Evolutionary conservation across 2,113 vertebrate species (phyloP).

Genomic region (Grallaria varia): DNA sequence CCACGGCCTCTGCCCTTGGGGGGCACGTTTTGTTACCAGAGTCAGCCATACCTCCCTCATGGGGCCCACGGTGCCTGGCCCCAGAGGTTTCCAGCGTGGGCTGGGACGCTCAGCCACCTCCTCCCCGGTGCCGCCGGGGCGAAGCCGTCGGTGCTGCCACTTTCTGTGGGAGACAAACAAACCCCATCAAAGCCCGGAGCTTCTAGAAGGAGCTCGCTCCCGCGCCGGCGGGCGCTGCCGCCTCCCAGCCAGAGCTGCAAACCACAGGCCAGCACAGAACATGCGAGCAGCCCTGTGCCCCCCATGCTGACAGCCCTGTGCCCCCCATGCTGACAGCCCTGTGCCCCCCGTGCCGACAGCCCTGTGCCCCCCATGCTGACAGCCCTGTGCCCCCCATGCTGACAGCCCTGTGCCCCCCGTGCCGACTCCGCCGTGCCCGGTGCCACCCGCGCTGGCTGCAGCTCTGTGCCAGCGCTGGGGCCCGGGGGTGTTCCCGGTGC

Average conservation of each 20-base stretch:
- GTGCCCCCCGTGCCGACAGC: too few relatives aligned
- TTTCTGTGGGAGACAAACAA: not conserved
- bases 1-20: not conserved
- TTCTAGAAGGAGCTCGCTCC: slow-evolving; percentile 6
- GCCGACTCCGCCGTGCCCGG: too few relatives aligned
- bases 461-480: too few relatives aligned
- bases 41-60: not conserved
- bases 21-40: not conserved
- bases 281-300: rapidly evolving
- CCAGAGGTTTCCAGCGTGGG: not conserved
- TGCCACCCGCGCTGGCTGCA: too few relatives aligned
- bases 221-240: not conserved
- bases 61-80: not conserved
- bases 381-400: too few relatives aligned
- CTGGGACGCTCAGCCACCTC: not conserved
- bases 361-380: too few relatives aligned
- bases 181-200: slow-evolving; percentile 17
- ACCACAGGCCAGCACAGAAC: not conserved
- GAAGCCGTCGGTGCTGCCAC: not conserved
- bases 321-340: too few relatives aligned
- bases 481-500: not conserved
- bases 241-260: slow-evolving; percentile 26
- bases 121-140: not conserved
- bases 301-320: rapidly evolving
- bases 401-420: too few relatives aligned